These are phyloP conservation scores for Danaus plexippus DNA, from an alignment of 1,140 invertebrate species.

Conservation along the genomic window DNA sequence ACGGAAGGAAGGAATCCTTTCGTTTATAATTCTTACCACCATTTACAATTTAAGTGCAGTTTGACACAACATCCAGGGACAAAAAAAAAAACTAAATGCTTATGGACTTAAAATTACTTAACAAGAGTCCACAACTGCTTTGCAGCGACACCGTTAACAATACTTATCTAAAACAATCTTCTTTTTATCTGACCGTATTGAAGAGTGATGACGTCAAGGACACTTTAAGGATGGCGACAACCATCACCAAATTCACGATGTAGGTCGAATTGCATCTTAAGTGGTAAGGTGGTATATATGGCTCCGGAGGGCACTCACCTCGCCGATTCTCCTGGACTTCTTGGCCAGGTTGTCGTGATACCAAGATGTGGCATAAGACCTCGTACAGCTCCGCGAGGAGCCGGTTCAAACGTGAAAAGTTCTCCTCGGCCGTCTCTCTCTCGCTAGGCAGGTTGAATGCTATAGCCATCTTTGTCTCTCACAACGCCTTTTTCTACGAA, in stretches of 20 bases:
- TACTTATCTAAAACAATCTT: constrained; percentile 59
- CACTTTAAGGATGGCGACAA: constrained; percentile 66
- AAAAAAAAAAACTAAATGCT: constrained; percentile 35
- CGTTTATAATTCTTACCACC: constrained; percentile 56
- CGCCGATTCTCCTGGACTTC: constrained; percentile 59
- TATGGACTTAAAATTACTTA: constrained; percentile 68
- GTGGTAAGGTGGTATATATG: constrained; percentile 67
- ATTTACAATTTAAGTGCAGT: constrained; percentile 70
- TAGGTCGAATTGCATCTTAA: constrained; percentile 72
- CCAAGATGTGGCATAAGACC: constrained; percentile 67
- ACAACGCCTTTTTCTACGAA: constrained; percentile 58
- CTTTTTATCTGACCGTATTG: constrained; percentile 68
- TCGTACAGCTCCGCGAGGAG: constrained; percentile 68
- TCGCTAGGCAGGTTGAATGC: constrained; percentile 69
- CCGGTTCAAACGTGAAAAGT: constrained; percentile 69
- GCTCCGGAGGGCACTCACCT: constrained; percentile 67
- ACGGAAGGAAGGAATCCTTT: constrained; percentile 18
- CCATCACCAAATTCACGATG: constrained; percentile 69
- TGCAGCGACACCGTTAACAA: constrained; percentile 68
- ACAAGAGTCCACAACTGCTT: constrained; percentile 66
- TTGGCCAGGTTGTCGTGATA: constrained; percentile 60
- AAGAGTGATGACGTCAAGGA: constrained; percentile 65
- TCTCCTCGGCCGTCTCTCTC: constrained; percentile 67
- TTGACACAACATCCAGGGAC: constrained; percentile 64
- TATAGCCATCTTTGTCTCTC: constrained; percentile 68